Evolutionary conservation across 2,113 vertebrate species (phyloP).

Genomic region (Pachycephala philippinensis): DNA sequence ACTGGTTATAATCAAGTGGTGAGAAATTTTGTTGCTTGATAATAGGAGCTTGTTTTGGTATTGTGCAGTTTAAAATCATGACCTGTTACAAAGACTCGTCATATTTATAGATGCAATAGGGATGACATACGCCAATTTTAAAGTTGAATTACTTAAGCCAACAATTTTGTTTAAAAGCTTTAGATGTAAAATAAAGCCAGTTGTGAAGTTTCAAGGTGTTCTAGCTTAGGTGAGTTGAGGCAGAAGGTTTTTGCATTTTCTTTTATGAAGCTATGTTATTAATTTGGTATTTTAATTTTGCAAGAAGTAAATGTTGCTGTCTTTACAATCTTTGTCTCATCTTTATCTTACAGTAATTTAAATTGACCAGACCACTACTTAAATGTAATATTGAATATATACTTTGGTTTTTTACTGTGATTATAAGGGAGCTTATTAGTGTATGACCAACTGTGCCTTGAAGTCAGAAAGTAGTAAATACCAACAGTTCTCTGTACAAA

Average conservation of each 20-base stretch:
- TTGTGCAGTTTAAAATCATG: background rate
- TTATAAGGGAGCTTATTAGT: background rate
- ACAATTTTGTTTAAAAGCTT: background rate
- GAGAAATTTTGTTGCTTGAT: background rate
- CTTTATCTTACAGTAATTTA: background rate
- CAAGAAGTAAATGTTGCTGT: background rate
- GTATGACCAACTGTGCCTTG: background rate
- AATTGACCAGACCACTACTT: background rate
- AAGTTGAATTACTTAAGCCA: background rate
- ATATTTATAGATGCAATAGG: background rate
- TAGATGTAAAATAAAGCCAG: background rate
- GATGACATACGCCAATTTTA: background rate
- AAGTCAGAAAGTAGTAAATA: slow-evolving; percentile 2
- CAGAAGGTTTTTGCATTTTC: background rate
- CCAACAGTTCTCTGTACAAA: background rate
- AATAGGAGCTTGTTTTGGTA: background rate
- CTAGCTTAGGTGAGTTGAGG: background rate
- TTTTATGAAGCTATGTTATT: background rate
- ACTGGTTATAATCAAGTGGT: background rate
- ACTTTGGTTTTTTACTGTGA: background rate
- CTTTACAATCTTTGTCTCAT: background rate
- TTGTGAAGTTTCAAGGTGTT: background rate
- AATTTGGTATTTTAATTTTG: background rate
- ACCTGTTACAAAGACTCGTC: background rate
- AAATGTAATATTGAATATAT: background rate